These are phyloP conservation scores for Brachyrhaphis roseni DNA, from an alignment of 2,797 vertebrate genomes.

Conservation along the genomic window DNA sequence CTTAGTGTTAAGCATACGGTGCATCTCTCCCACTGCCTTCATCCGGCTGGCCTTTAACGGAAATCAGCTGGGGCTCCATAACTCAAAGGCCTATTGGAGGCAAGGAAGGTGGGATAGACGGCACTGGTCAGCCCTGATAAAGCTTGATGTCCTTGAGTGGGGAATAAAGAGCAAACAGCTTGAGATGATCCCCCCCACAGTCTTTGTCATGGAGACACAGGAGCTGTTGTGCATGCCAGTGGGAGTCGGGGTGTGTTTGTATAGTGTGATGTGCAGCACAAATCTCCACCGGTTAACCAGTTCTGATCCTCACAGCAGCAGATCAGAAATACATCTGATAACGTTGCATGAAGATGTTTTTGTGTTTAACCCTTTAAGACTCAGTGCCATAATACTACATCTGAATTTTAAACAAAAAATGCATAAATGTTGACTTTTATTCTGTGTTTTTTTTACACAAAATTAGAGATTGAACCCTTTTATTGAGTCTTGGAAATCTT, in stretches of 20 bases:
- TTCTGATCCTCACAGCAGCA: constrained; percentile 24
- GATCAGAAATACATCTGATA: constrained; percentile 15
- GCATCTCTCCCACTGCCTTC: constrained; percentile 47
- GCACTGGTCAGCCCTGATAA: constrained; percentile 73
- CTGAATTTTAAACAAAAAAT: too few species aligned
- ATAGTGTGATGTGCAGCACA: constrained; percentile 18
- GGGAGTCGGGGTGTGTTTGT: constrained; percentile 29
- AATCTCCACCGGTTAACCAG: constrained; percentile 36
- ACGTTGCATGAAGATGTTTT: background rate
- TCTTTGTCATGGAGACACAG: constrained; percentile 47
- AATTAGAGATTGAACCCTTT: too few species aligned
- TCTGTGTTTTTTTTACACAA: background rate
- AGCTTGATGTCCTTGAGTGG: constrained; percentile 76
- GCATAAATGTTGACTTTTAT: too few species aligned
- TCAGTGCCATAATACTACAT: too few species aligned
- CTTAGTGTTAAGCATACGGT: constrained; percentile 68
- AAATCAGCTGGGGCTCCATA: constrained; percentile 70
- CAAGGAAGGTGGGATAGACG: constrained; percentile 44
- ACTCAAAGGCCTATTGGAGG: constrained; percentile 65
- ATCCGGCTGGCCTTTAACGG: constrained; percentile 75
- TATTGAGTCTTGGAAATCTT: background rate
- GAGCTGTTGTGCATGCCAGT: constrained; percentile 28
- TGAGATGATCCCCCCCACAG: constrained; percentile 45
- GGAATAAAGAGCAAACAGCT: constrained; percentile 64
- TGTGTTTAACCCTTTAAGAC: background rate